A percentile compares a stretch with the other conserved stretches of the same genome.
Conservation (phyloP, 2,888 invertebrate species). For the Diaperis boleti region DNA sequence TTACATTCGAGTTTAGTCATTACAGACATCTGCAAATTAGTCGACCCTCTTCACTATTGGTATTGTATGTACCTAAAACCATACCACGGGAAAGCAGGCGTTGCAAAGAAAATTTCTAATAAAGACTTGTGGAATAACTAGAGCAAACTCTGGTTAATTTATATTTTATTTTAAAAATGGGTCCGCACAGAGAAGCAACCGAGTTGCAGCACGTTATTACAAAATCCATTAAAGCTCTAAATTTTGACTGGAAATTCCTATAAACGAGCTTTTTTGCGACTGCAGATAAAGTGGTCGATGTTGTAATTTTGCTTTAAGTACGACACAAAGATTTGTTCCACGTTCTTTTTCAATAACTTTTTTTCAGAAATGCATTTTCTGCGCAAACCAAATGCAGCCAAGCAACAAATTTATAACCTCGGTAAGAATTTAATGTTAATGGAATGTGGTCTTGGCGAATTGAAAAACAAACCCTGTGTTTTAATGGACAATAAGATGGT, state of each 20-base stretch:
- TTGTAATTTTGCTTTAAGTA: slow-evolving; percentile 50
- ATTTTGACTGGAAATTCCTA: slow-evolving; percentile 12
- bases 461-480: slow-evolving; percentile 63
- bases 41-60: too few relatives aligned
- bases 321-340: slow-evolving; percentile 51
- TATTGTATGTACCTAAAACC: too few relatives aligned
- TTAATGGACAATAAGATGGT: slow-evolving; percentile 65
- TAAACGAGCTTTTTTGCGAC: slow-evolving; percentile 9
- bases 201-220: slow-evolving; percentile 11
- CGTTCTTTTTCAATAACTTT: slow-evolving; percentile 47
- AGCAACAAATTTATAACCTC: slow-evolving; percentile 62
- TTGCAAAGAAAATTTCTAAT: slow-evolving; percentile 6
- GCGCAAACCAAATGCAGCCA: slow-evolving; percentile 50
- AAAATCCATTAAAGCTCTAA: slow-evolving; percentile 25
- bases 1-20: too few relatives aligned
- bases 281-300: slow-evolving; percentile 46
- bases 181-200: not conserved
- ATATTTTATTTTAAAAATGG: not conserved
- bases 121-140: slow-evolving; percentile 3
- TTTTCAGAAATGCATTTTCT: slow-evolving; percentile 45
- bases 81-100: too few relatives aligned
- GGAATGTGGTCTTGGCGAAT: slow-evolving; percentile 62
- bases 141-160: slow-evolving; percentile 4
- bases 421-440: slow-evolving; percentile 62
- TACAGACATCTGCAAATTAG: too few relatives aligned